Evolutionary conservation across 2,888 invertebrate species (phyloP).

Genomic region (Drosophila aldrichi): DNA sequence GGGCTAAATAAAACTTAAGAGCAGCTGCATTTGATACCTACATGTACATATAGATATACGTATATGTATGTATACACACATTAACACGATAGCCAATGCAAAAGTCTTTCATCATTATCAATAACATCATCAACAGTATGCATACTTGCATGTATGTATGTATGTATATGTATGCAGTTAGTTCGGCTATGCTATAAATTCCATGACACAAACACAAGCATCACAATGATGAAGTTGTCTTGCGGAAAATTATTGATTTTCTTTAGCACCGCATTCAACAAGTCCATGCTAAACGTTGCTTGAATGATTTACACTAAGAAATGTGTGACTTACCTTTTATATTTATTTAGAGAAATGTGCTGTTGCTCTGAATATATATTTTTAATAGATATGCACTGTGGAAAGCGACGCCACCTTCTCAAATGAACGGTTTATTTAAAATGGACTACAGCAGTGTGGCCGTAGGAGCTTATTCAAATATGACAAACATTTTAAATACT

Average conservation of each 20-base stretch:
- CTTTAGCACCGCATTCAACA: constrained; percentile 29
- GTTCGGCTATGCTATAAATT: constrained; percentile 51
- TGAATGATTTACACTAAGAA: neutral
- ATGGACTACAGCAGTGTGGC: constrained; percentile 47
- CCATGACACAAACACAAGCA: constrained; percentile 59
- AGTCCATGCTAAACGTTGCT: constrained; percentile 2
- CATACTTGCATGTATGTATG: constrained; percentile 13
- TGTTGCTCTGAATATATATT: neutral
- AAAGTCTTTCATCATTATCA: constrained; percentile 35
- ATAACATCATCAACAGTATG: constrained; percentile 29
- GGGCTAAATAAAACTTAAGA: constrained; percentile 58
- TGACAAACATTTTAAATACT: neutral
- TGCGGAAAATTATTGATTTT: constrained; percentile 52
- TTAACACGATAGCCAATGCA: constrained; percentile 17
- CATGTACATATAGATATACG: neutral
- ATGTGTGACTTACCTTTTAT: constrained; percentile 34
- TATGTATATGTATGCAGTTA: neutral
- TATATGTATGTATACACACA: neutral
- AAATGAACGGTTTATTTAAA: constrained; percentile 74
- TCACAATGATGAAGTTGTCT: constrained; percentile 27
- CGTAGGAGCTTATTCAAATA: constrained; percentile 15
- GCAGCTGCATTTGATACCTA: constrained; percentile 63
- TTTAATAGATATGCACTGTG: constrained; percentile 13
- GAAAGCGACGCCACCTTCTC: constrained; percentile 53
- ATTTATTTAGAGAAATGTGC: constrained; percentile 12